Evolutionary conservation across 2,113 vertebrate genomes (phyloP).

Genomic region (Terrapene triunguis): DNA sequence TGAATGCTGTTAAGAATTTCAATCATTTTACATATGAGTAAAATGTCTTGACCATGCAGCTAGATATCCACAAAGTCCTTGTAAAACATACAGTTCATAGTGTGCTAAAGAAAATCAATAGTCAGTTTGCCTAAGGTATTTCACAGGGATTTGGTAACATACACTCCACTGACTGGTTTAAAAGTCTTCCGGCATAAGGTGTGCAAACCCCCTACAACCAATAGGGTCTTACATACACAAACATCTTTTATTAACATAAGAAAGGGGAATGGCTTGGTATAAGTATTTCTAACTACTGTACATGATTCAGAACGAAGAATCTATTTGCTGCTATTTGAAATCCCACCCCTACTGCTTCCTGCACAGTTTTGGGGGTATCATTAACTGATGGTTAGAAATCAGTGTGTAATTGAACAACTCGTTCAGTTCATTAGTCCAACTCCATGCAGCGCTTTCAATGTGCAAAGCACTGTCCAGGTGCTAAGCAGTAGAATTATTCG

Average conservation of each 20-base stretch:
- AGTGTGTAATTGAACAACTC: constrained; percentile 64
- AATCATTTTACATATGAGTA: background rate
- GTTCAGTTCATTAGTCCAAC: constrained; percentile 71
- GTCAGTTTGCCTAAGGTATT: background rate
- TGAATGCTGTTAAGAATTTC: background rate
- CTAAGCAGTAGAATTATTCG: constrained; percentile 57
- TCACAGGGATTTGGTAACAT: background rate
- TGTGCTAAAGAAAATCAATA: constrained; percentile 12
- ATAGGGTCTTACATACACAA: constrained; percentile 27
- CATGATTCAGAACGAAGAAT: background rate
- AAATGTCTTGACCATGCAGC: background rate
- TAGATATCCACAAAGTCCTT: background rate
- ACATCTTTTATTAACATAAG: background rate
- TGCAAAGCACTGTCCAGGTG: constrained; percentile 55
- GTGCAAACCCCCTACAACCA: constrained; percentile 33
- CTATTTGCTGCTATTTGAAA: constrained; percentile 8
- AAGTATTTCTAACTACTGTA: constrained; percentile 48
- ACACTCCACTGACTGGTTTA: background rate
- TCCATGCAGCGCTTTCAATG: constrained; percentile 41
- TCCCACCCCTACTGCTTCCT: constrained; percentile 47
- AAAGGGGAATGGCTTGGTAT: constrained; percentile 49
- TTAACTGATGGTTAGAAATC: constrained; percentile 73
- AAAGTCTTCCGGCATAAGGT: constrained; percentile 6
- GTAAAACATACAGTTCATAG: background rate
- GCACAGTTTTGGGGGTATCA: constrained; percentile 49